These are phyloP conservation scores for Drosophila neocordata DNA, from an alignment of 1,140 invertebrate genomes.

Conservation along the genomic window DNA sequence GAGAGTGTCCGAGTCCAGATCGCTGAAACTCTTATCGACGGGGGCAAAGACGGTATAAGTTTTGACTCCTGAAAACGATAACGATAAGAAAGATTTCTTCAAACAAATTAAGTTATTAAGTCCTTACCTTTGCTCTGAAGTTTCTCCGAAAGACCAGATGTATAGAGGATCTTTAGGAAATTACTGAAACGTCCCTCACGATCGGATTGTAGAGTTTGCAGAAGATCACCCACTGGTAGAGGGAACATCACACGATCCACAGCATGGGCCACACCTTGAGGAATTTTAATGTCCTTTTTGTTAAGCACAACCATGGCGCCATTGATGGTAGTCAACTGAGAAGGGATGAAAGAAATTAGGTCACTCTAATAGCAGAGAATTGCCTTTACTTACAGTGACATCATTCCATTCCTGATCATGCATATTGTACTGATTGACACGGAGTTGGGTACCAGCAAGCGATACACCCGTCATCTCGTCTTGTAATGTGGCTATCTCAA, in stretches of 20 bases:
- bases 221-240: slow-evolving; percentile 91
- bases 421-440: slow-evolving; percentile 92
- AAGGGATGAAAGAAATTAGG: slow-evolving; percentile 1
- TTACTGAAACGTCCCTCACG: slow-evolving; percentile 90
- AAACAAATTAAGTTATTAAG: fast-evolving
- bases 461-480: slow-evolving; percentile 95
- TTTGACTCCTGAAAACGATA: slow-evolving; percentile 86
- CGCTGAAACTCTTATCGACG: slow-evolving; percentile 90
- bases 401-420: slow-evolving; percentile 94
- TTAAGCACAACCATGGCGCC: slow-evolving; percentile 90
- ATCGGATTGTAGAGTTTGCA: slow-evolving; percentile 92
- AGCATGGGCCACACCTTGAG: slow-evolving; percentile 93
- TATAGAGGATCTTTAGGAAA: slow-evolving; percentile 89
- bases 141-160: slow-evolving; percentile 89
- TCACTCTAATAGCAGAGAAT: neutral
- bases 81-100: neutral
- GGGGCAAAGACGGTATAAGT: slow-evolving; percentile 94
- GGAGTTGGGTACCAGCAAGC: slow-evolving; percentile 91
- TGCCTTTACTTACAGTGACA: slow-evolving; percentile 85
- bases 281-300: slow-evolving; percentile 91
- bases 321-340: slow-evolving; percentile 91
- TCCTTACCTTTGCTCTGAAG: slow-evolving; percentile 83
- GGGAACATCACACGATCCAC: slow-evolving; percentile 95
- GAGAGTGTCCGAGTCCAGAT: slow-evolving; percentile 86
- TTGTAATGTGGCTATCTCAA: slow-evolving; percentile 89